Evolutionary conservation across 1,140 invertebrate genomes (phyloP), one percentile per base, ranked within the genome.

Genomic region (Ruditapes philippinarum): DNA sequence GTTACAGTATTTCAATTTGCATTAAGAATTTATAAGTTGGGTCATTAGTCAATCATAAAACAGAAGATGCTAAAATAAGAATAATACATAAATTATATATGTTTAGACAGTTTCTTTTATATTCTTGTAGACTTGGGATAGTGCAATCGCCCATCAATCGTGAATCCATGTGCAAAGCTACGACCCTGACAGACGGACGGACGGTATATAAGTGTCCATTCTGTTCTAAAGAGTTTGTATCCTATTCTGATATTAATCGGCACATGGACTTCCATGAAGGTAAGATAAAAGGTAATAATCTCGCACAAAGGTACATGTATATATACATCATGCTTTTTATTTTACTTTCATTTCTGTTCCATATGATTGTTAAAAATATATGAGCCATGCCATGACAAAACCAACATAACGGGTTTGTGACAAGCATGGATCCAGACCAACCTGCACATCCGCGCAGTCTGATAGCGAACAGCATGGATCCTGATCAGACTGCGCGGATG

Each of bases 261-360:
- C 96, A 96, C 91, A 95, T 96, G 93, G 95, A 96, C 88, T 96
- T 96, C 89, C 96, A 96, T 92, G 96, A 96, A 94, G 96, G 96
- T 96, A 91, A 90, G 93, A 70, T 36, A 80, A 91, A 74, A 89
- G 76, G 80, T 79, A 85, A 89, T 80, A 60, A 74, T 85, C 79
- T 28, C 38, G 19, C 25, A 31, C 54, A 42, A 60, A 31, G 74
- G 51, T 70, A 76, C 49, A 54, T 31, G 74, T 78, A 78, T 78
- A 49, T 78, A n/a, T n/a, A n/a, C n/a, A 78, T 25, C 42, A 17
- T 19, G 74, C 74, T 54, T 78, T 31, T 78, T 36, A 11, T 78
- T 31, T 78, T 36, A 11, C 25, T 33, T 51, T 17, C 74, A 45
- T 25, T 73, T 78, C 31, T 78, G 25, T 78, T 54, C 31, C 74